These are phyloP conservation scores for Genyomyrus donnyi DNA, from an alignment of 2,113 vertebrate genomes.

Conservation along the genomic window DNA sequence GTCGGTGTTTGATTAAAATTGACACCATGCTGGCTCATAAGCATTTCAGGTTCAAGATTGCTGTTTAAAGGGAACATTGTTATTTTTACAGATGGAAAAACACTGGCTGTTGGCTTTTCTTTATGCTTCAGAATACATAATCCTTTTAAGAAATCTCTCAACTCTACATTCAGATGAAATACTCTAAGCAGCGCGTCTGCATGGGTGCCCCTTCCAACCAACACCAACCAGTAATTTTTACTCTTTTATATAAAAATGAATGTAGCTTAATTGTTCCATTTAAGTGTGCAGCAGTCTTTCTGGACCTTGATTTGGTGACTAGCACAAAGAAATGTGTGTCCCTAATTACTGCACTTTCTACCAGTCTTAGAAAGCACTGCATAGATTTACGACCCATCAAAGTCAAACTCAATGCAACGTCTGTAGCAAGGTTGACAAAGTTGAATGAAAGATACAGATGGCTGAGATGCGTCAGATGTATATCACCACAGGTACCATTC, in stretches of 20 bases:
- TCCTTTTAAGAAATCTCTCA: not conserved
- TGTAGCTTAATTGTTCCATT: not conserved
- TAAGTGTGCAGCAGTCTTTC: not conserved
- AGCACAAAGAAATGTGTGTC: not conserved
- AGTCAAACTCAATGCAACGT: not conserved
- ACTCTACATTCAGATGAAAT: not conserved
- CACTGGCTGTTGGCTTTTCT: not conserved
- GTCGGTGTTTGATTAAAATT: not conserved
- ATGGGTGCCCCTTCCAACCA: not conserved
- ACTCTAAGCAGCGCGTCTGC: not conserved
- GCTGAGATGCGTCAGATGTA: not conserved
- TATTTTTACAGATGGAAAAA: not conserved
- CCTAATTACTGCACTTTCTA: not conserved
- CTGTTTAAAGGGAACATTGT: not conserved
- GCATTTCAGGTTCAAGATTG: not conserved
- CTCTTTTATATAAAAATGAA: not conserved
- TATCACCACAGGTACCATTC: not conserved
- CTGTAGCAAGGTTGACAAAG: not conserved
- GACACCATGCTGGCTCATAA: not conserved
- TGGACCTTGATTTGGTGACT: not conserved
- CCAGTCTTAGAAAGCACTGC: not conserved
- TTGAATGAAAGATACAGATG: not conserved
- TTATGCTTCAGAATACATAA: not conserved
- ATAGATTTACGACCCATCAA: not conserved
- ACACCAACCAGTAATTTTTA: not conserved